Evolutionary conservation across 2,888 invertebrate genomes (phyloP).

Genomic region (Parapristionchus giblindavisi): DNA sequence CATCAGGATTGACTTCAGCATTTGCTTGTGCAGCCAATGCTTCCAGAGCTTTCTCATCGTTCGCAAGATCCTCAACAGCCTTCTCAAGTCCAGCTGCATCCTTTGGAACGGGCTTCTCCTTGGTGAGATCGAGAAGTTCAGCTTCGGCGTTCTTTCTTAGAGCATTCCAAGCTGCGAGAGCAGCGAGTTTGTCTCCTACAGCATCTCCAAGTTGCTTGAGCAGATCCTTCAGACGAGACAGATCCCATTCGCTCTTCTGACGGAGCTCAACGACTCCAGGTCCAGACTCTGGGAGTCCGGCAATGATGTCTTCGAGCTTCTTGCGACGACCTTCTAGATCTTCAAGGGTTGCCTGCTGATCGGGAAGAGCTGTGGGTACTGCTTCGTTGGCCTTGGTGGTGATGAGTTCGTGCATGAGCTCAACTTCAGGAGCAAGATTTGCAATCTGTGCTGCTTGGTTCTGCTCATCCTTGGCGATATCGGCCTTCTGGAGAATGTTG

Average conservation of each 20-base stretch:
- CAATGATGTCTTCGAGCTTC: constrained; percentile 47
- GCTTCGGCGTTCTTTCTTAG: constrained; percentile 53
- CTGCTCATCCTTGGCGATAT: constrained; percentile 39
- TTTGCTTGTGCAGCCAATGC: constrained; percentile 31
- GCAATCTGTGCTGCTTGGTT: constrained; percentile 45
- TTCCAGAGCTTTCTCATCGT: constrained; percentile 31
- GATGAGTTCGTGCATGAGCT: constrained; percentile 41
- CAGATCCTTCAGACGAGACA: constrained; percentile 51
- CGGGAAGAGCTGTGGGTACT: constrained; percentile 45
- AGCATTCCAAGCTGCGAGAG: constrained; percentile 53
- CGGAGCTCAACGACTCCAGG: constrained; percentile 40
- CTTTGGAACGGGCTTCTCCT: constrained; percentile 24
- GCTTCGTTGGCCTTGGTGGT: constrained; percentile 42
- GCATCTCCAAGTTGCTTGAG: constrained; percentile 48
- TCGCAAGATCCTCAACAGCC: constrained; percentile 27
- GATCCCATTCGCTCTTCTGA: constrained; percentile 49
- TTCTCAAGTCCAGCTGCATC: constrained; percentile 38
- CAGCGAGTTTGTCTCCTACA: constrained; percentile 54
- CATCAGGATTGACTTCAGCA: constrained; percentile 41
- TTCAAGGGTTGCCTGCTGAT: constrained; percentile 50
- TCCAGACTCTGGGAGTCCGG: constrained; percentile 37
- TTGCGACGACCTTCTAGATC: constrained; percentile 47
- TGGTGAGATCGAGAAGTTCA: constrained; percentile 40
- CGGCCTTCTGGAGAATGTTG: constrained; percentile 17
- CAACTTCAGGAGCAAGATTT: constrained; percentile 47